phyloP scores from a whole-genome alignment of 35 echinoderm and acorn worm genomes.

The Diadema setosum region DNA sequence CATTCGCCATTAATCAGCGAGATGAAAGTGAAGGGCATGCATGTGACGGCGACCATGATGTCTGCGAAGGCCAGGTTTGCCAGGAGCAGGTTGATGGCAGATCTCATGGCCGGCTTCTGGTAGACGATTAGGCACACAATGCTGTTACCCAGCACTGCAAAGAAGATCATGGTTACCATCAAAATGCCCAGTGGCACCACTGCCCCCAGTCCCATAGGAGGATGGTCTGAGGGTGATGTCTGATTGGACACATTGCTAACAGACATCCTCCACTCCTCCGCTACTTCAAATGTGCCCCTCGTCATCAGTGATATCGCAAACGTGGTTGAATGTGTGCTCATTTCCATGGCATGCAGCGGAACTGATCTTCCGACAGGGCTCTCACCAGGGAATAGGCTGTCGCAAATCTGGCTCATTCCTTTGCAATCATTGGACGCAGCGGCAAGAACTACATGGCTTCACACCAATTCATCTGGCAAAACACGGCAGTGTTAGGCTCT shows the following conservation, averaged over 20 bases:
- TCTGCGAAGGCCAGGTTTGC: conserved; percentile 97
- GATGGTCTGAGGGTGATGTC: neutral
- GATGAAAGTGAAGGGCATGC: conserved; percentile 88
- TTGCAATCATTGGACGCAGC: too few species aligned
- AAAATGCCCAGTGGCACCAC: conserved; percentile 39
- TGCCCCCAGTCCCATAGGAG: neutral
- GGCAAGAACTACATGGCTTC: too few species aligned
- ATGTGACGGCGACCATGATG: conserved; percentile 80
- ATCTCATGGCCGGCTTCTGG: conserved; percentile 97
- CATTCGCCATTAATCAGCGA: conserved; percentile 38
- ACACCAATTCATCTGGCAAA: too few species aligned
- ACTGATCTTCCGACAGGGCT: too few species aligned
- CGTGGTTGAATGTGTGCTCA: too few species aligned
- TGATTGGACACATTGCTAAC: neutral
- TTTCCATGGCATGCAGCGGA: too few species aligned
- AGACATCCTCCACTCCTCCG: too few species aligned
- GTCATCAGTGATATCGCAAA: too few species aligned
- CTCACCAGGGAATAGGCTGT: too few species aligned
- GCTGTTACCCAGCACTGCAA: conserved; percentile 87
- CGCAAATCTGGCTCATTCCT: too few species aligned
- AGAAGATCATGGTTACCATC: conserved; percentile 84
- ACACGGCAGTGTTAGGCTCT: too few species aligned
- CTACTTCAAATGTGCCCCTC: too few species aligned
- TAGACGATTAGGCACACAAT: conserved; percentile 99
- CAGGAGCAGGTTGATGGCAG: conserved; percentile 96